phyloP scores from a whole-genome alignment of 2,888 invertebrate genomes.

The Volucella inflata region DNA sequence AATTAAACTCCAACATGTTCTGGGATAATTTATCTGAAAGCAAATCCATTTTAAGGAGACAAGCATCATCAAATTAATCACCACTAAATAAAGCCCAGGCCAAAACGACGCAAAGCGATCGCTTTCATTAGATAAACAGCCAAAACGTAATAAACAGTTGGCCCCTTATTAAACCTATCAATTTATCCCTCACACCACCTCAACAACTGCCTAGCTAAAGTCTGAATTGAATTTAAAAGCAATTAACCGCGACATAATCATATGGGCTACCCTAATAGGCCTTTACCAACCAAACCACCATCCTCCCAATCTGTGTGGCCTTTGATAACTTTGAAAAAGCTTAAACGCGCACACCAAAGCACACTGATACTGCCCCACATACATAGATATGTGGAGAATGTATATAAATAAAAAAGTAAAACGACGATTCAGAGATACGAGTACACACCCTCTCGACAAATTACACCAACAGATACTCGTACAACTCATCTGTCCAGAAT shows the following conservation, averaged over 20 bases:
- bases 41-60: not conserved
- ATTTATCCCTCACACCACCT: too few species aligned
- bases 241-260: conserved; percentile 49
- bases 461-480: not conserved
- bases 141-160: conserved; percentile 19
- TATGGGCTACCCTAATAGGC: conserved; percentile 31
- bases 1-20: too few species aligned
- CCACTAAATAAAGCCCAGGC: not conserved
- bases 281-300: conserved; percentile 10
- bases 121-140: conserved; percentile 38
- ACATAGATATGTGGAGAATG: not conserved
- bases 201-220: not conserved
- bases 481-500: conserved; percentile 17
- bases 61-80: not conserved
- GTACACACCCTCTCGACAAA: conserved; percentile 30
- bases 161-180: not conserved
- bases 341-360: conserved; percentile 10
- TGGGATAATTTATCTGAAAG: too few species aligned
- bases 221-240: conserved; percentile 49
- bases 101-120: conserved; percentile 11
- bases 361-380: conserved; percentile 1
- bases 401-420: conserved; percentile 19
- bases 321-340: conserved; percentile 14
- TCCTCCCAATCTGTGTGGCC: conserved; percentile 24
- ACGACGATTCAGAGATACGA: conserved; percentile 28